Conservation (phyloP, 1,140 invertebrate species). For the Cecropterus lyciades region DNA sequence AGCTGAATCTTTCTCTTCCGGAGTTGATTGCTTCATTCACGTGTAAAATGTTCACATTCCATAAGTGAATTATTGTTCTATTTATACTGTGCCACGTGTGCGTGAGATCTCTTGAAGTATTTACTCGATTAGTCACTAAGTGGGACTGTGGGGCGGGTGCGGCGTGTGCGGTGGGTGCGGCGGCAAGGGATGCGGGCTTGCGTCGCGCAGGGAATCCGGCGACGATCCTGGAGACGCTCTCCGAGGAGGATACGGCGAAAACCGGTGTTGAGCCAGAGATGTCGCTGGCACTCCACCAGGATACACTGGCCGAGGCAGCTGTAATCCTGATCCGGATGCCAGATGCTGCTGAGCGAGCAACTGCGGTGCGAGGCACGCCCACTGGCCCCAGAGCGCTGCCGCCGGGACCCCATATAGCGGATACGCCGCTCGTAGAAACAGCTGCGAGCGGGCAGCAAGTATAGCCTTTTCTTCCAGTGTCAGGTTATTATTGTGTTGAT, state of each 20-base stretch:
- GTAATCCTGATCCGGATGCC: conserved; percentile 76
- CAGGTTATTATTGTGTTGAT: conserved; percentile 88
- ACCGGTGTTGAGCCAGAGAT: conserved; percentile 84
- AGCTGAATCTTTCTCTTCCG: conserved; percentile 2
- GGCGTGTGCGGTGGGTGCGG: conserved; percentile 63
- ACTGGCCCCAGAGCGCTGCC: conserved; percentile 86
- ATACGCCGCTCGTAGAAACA: conserved; percentile 88
- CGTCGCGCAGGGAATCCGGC: conserved; percentile 83
- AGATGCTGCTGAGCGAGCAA: conserved; percentile 81
- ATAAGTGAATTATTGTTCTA: conserved; percentile 35
- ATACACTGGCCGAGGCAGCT: conserved; percentile 83
- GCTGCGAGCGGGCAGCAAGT: conserved; percentile 87
- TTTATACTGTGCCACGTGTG: conserved; percentile 37
- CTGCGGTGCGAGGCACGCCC: conserved; percentile 86
- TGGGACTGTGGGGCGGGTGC: conserved; percentile 84
- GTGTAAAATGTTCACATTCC: conserved; percentile 6
- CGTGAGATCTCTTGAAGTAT: conserved; percentile 51
- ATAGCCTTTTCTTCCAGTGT: conserved; percentile 91
- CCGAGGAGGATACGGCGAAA: conserved; percentile 84
- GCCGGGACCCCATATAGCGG: conserved; percentile 85
- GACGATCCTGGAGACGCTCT: conserved; percentile 80
- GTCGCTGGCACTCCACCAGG: conserved; percentile 71
- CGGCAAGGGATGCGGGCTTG: conserved; percentile 81
- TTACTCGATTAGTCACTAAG: conserved; percentile 68
- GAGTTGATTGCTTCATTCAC: conserved; percentile 5